These are phyloP conservation scores for Tiliqua scincoides DNA, from an alignment of 2,113 vertebrate genomes.

Conservation along the genomic window DNA sequence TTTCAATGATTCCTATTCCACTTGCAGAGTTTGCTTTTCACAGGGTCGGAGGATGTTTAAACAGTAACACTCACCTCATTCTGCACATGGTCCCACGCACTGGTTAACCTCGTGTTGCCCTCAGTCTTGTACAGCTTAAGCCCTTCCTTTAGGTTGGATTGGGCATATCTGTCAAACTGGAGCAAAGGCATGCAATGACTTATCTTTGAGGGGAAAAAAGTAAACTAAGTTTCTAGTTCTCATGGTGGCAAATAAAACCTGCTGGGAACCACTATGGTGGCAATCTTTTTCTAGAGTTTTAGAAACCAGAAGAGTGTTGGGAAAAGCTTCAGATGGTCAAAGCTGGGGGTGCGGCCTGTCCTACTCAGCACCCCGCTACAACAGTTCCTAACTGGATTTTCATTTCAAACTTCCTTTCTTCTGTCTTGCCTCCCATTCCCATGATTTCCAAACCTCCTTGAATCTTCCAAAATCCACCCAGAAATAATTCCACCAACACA, in stretches of 20 bases:
- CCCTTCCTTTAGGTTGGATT: slow-evolving; percentile 78
- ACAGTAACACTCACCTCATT: slow-evolving; percentile 73
- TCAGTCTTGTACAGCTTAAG: slow-evolving; percentile 74
- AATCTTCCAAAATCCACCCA: background rate
- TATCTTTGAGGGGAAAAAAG: background rate
- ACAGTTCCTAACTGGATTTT: background rate
- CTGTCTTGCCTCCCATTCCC: background rate
- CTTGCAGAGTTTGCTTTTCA: background rate
- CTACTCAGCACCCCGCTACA: background rate
- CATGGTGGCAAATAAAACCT: background rate
- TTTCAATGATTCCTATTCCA: background rate
- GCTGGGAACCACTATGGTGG: background rate
- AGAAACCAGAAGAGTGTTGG: background rate
- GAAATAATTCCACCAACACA: background rate
- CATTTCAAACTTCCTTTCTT: background rate
- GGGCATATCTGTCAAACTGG: slow-evolving; percentile 78
- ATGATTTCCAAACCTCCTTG: background rate
- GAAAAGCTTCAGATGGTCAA: background rate
- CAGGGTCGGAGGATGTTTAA: background rate
- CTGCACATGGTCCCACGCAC: slow-evolving; percentile 86
- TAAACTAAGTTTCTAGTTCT: background rate
- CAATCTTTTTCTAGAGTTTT: background rate
- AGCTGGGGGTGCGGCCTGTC: background rate
- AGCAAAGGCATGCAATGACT: background rate
- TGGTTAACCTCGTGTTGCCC: slow-evolving; percentile 67